Evolutionary conservation across 1,140 invertebrate genomes (phyloP), one percentile per base, ranked within the genome.

Genomic region (Cephus cinctus): DNA sequence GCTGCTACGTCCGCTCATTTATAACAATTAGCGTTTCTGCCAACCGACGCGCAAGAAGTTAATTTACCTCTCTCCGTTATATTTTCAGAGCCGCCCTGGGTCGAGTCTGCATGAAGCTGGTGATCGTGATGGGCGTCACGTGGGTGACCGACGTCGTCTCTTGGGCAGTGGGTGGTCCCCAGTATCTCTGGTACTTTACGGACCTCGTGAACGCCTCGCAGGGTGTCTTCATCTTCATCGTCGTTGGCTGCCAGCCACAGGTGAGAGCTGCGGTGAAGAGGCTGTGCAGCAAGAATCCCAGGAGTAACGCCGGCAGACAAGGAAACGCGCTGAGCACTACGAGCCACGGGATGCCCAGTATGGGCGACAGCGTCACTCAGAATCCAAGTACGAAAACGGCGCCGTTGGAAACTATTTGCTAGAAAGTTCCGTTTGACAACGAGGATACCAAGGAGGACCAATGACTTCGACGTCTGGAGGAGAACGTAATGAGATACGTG

Each of bases 181-280:
- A 85, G 51, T 86, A 86, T 63, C 70, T 87, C 45, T 91, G 89
- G 89, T 88, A 89, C 66, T 71, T 87, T 34, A 88, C 87, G 5
- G 89, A 92, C 69, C 63, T 92, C 50, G 81, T 93, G 63, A 94
- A 92, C 72, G 84, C 87, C 38, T 78, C 92, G 20, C 90, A 94
- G 71, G 90, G 90, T 30, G 83, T 93, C n/a, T 84, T 92, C 63
- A 92, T 94, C 43, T 94, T 94, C 69, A 82, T 89, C 52, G 90
- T 93, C 30, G 89, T 92, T 38, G 88, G 89, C 19, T 91, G 88
- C 70, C 90, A 93, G 76, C 88, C 88, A n/a, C 87, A 89, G 76
- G 84, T 87, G 22, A 81, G 85, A 65, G 80, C 84, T 15, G 85
- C 86, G 14, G 69, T 86, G 9, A 86, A 85, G 59, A 75, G 85